phyloP scores from a whole-genome alignment of 1,140 invertebrate species.

The Drosophila santomea region DNA sequence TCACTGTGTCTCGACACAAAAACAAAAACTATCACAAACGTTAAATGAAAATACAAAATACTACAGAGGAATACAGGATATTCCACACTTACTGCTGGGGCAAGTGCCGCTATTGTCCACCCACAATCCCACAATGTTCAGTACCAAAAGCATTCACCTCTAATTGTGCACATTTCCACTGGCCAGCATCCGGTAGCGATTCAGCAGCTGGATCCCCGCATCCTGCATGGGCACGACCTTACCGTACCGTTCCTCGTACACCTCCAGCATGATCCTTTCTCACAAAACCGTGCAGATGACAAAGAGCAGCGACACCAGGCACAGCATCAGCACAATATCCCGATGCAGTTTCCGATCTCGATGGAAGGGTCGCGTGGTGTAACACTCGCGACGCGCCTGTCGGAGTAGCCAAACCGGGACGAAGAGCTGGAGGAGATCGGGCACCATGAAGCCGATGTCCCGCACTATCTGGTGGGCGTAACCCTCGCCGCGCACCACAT shows the following conservation, averaged over 20 bases:
- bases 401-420: conserved; percentile 86
- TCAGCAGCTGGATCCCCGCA: conserved; percentile 61
- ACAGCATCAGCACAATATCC: conserved; percentile 82
- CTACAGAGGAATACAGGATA: conserved; percentile 64
- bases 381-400: conserved; percentile 67
- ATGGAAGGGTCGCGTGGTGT: conserved; percentile 75
- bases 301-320: conserved; percentile 78
- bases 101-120: conserved; percentile 68
- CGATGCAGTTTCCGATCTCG: conserved; percentile 77
- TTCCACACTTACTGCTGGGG: conserved; percentile 57
- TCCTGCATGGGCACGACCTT: conserved; percentile 69
- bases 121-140: not conserved
- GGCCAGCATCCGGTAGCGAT: conserved; percentile 74
- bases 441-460: conserved; percentile 91
- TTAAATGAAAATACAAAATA: conserved; percentile 53
- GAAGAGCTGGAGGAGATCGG: conserved; percentile 89
- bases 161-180: conserved; percentile 70
- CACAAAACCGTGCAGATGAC: conserved; percentile 83
- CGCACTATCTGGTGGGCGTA: conserved; percentile 89
- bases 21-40: conserved; percentile 69
- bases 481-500: conserved; percentile 90
- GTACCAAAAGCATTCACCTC: conserved; percentile 4
- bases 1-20: conserved; percentile 2
- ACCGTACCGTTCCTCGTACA: conserved; percentile 67
- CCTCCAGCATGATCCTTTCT: conserved; percentile 74